These are phyloP conservation scores for Norana najaformis DNA, from an alignment of 2,888 invertebrate species.

Conservation along the genomic window DNA sequence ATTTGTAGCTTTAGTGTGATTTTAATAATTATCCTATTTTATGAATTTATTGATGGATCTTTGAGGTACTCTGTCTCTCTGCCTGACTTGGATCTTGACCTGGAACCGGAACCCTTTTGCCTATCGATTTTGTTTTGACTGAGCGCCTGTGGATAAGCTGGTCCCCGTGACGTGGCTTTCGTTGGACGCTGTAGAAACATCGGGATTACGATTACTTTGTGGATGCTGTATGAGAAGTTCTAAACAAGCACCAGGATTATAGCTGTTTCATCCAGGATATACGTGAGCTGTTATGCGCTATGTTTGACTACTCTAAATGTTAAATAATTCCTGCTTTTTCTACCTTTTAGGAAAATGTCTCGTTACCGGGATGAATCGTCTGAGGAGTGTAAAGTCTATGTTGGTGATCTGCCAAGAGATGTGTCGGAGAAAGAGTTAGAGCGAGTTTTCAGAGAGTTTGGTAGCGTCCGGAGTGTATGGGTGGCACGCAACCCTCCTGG, in stretches of 20 bases:
- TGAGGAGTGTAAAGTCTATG: constrained; percentile 19
- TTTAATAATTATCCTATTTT: neutral
- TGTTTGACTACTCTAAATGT: neutral
- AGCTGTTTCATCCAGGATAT: too few relatives aligned
- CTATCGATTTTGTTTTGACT: too few relatives aligned
- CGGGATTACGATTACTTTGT: too few relatives aligned
- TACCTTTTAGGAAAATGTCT: neutral
- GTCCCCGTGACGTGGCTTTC: too few relatives aligned
- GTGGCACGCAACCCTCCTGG: constrained; percentile 21
- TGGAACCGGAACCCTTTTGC: too few relatives aligned
- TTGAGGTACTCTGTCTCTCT: too few relatives aligned
- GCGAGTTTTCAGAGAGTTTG: constrained; percentile 24
- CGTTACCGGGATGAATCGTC: neutral
- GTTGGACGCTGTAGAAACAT: too few relatives aligned
- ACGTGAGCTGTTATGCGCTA: neutral
- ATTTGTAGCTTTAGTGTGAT: neutral
- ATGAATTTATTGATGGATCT: neutral
- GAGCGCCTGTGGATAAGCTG: too few relatives aligned
- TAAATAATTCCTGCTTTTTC: neutral
- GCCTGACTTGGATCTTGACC: too few relatives aligned
- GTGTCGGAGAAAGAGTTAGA: constrained; percentile 15
- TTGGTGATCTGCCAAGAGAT: constrained; percentile 15
- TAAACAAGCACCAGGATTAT: neutral
- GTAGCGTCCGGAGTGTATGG: constrained; percentile 16
- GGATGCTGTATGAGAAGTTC: neutral